These are phyloP conservation scores for Gavialis gangeticus DNA, from an alignment of 2,113 vertebrate genomes.

Conservation along the genomic window DNA sequence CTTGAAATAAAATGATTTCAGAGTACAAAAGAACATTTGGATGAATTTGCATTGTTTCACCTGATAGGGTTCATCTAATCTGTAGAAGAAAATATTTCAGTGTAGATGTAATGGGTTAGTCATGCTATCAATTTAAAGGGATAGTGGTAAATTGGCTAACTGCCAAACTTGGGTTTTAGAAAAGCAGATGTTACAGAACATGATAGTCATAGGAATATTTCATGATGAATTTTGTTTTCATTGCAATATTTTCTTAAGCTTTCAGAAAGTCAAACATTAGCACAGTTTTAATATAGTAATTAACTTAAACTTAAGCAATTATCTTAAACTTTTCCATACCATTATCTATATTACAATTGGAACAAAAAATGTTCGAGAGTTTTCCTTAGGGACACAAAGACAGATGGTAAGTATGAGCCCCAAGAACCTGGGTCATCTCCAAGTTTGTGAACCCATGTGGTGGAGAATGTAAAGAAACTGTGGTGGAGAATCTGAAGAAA, in stretches of 20 bases:
- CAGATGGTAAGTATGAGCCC: not conserved
- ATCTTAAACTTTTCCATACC: slow-evolving; percentile 2
- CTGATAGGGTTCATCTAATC: not conserved
- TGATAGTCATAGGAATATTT: not conserved
- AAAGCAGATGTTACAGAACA: not conserved
- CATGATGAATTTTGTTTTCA: not conserved
- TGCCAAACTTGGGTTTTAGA: not conserved
- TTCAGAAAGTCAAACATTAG: not conserved
- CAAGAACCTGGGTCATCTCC: not conserved
- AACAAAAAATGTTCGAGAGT: slow-evolving; percentile 3
- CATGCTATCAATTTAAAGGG: not conserved
- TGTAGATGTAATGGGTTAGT: not conserved
- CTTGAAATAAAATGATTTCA: not conserved
- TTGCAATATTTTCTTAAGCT: not conserved
- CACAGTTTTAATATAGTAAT: not conserved
- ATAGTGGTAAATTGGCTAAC: not conserved
- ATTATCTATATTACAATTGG: not conserved
- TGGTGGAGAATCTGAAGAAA: too few species aligned
- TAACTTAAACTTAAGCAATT: not conserved
- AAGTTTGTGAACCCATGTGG: not conserved
- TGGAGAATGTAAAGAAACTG: too few species aligned
- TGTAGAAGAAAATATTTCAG: not conserved
- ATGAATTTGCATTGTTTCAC: not conserved
- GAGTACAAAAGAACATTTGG: not conserved
- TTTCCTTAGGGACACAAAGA: slow-evolving; percentile 1